Base-by-base conservation (phyloP, 2,113 vertebrate species). In the Oryzias celebensis region DNA sequence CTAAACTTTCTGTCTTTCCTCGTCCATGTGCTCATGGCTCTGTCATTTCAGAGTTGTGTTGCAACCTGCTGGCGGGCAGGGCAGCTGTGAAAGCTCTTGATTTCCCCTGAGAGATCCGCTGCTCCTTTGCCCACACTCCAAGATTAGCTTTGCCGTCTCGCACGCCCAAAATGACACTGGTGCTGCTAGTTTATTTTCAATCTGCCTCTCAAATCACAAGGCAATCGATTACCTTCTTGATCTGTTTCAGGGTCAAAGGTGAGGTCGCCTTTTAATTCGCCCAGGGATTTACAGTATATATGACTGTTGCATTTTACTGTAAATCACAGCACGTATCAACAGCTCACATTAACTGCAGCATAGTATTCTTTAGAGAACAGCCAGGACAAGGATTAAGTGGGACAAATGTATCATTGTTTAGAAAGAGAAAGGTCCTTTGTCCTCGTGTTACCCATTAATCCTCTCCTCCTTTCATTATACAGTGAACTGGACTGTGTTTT, bases 21-120 rank as follows among this genome's bases (percentile, higher is more conserved):
- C 23, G 51, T 69, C 51, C 16, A 7, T 42, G 16, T 43, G 61
- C 69, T 24, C 58, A 22, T 52, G 52, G 62, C 65, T 58, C 63
- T 66, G 79, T 83, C 82, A 79, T 77, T 83, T 77, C 42, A 46
- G 76, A 76, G 75, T 65, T 64, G 62, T 76, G 73, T 73, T 71
- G 75, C 65, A 24, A 47, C 17, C 65, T 59, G 75, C 80, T 78
- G 76, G 69, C 53, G 41, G 78, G 71, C 69, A 84, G 81, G 81
- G 82, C 68, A 72, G 81, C 73, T 74, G 77, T 66, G 75, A 89
- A 84, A 68, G 69, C 65, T 28, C 31, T 63, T 89, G 88, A 92
- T 92, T 92, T 92, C 90, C 90, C 87, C 4, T 0, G 78, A 61
- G 88, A 82, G 56, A 18, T 56, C 45, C 24, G 42, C 60, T 58